phyloP scores from a whole-genome alignment of 64 coral and sea anemone genomes.

The Pocillopora damicornis region DNA sequence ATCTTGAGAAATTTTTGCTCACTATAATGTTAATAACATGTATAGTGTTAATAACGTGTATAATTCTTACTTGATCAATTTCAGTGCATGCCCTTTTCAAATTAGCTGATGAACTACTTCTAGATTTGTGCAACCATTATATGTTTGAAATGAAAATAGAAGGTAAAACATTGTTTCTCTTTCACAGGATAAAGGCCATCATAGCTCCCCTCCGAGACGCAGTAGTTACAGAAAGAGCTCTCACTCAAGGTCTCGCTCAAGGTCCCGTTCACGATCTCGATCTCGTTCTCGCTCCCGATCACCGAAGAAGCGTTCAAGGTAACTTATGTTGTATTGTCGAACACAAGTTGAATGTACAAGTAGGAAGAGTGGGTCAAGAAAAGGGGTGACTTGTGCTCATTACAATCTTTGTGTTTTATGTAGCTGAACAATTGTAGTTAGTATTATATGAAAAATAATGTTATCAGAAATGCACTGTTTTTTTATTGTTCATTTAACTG shows the following conservation, averaged over 20 bases:
- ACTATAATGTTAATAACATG: too few relatives aligned
- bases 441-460: background rate
- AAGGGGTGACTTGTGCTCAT: too few relatives aligned
- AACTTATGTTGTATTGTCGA: background rate
- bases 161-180: background rate
- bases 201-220: constrained; percentile 31
- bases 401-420: too few relatives aligned
- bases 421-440: background rate
- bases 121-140: background rate
- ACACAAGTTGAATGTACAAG: too few relatives aligned
- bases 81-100: too few relatives aligned
- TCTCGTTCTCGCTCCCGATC: constrained; percentile 37
- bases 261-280: background rate
- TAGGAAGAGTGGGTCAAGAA: too few relatives aligned
- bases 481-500: too few relatives aligned
- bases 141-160: background rate
- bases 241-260: constrained; percentile 1
- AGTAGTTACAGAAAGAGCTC: constrained; percentile 21
- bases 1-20: too few relatives aligned
- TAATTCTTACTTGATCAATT: too few relatives aligned
- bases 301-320: constrained; percentile 44
- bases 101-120: too few relatives aligned
- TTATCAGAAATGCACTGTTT: too few relatives aligned
- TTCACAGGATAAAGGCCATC: constrained; percentile 35
- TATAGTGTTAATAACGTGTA: too few relatives aligned